phyloP scores from a whole-genome alignment of 2,888 invertebrate species.

The Neoascia interrupta region DNA sequence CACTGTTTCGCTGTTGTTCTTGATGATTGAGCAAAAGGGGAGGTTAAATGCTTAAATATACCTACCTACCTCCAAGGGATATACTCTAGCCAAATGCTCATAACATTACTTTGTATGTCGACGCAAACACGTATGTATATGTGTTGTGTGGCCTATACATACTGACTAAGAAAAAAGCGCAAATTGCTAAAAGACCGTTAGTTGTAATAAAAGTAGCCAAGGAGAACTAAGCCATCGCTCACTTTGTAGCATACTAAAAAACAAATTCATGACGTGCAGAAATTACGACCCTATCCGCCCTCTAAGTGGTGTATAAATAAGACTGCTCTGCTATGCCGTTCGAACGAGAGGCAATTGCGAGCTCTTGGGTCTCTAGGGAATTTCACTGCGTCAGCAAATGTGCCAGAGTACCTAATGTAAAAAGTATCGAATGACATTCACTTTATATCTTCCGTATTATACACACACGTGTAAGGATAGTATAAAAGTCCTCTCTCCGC shows the following conservation, averaged over 20 bases:
- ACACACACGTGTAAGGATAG: constrained; percentile 25
- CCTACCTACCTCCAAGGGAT: constrained; percentile 50
- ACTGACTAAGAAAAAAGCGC: constrained; percentile 3
- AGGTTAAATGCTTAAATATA: too few relatives aligned
- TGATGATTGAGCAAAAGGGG: constrained; percentile 62
- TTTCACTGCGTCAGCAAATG: neutral
- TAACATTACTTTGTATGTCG: neutral
- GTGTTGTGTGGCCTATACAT: too few relatives aligned
- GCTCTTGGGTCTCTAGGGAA: constrained; percentile 29
- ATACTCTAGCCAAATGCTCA: constrained; percentile 8
- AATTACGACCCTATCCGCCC: constrained; percentile 29
- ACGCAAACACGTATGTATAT: neutral
- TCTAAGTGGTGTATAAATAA: constrained; percentile 15
- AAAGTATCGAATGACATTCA: constrained; percentile 33
- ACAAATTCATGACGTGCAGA: constrained; percentile 18
- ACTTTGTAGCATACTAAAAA: neutral
- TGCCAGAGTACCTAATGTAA: constrained; percentile 14
- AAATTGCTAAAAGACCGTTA: neutral
- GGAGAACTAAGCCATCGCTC: constrained; percentile 12
- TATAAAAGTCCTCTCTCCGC: neutral
- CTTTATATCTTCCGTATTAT: neutral
- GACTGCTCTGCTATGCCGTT: neutral
- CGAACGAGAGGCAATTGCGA: constrained; percentile 10
- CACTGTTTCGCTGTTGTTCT: constrained; percentile 24
- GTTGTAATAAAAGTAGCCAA: constrained; percentile 24